Evolutionary conservation across 1,140 invertebrate genomes (phyloP).

Genomic region (Ostrea edulis): DNA sequence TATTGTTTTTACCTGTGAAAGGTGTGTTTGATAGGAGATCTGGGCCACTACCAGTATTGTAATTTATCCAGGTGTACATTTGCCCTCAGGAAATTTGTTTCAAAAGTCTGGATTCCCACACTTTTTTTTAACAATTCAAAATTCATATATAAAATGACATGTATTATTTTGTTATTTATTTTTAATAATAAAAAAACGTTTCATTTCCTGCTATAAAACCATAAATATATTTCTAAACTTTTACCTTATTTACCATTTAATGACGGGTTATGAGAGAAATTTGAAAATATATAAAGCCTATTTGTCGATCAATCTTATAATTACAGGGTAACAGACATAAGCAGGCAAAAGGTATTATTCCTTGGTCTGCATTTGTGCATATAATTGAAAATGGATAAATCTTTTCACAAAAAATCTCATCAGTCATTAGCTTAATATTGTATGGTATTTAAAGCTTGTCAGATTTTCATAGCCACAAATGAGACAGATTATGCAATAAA

Average conservation of each 20-base stretch:
- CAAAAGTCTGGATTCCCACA: background rate
- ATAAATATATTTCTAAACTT: too few species aligned
- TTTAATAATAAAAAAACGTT: too few species aligned
- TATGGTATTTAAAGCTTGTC: conserved; percentile 30
- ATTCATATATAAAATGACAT: background rate
- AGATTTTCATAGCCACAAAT: conserved; percentile 19
- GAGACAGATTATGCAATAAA: conserved; percentile 9
- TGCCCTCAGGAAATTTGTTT: background rate
- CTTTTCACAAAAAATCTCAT: conserved; percentile 7
- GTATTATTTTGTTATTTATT: too few species aligned
- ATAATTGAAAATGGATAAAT: conserved; percentile 38
- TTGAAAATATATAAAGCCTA: too few species aligned
- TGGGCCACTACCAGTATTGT: conserved; percentile 15
- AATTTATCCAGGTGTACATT: conserved; percentile 30
- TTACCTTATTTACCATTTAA: too few species aligned
- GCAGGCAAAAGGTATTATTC: conserved; percentile 22
- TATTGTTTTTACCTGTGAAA: conserved; percentile 36
- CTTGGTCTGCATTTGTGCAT: conserved; percentile 33
- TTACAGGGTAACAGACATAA: too few species aligned
- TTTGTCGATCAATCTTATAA: too few species aligned
- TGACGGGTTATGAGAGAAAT: too few species aligned
- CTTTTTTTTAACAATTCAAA: background rate
- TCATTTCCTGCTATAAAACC: too few species aligned
- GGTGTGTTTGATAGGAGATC: conserved; percentile 28
- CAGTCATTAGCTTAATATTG: conserved; percentile 25